Evolutionary conservation across 92 coral and sea anemone genomes (phyloP), one percentile per base, ranked within the genome.

Genomic region (Parazoanthus swiftii): DNA sequence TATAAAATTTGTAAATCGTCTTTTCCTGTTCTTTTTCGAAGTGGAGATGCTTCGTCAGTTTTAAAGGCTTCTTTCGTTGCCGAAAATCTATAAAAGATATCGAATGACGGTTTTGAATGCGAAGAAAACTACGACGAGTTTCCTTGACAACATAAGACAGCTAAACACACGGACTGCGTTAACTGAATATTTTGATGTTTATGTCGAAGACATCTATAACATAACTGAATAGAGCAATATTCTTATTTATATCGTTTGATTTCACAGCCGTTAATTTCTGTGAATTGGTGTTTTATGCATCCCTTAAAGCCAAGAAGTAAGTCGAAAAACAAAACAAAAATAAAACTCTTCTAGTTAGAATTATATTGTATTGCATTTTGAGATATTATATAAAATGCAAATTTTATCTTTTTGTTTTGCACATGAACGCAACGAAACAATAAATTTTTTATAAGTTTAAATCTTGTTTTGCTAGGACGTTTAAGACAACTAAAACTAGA

Each of bases 371-470:
- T 37, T 21, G 4, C 35, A n/a, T 67, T 5, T 26, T 84, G 29
- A 50, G 2, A 46, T 70, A 42, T 71, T 36, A 36, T 81, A 37
- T 38, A 33, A 50, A 44, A 44, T 84, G 77, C 67, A 84, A 72
- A 71, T 48, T 84, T 70, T 46, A 20, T 26, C 35, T 29, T 72
- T 70, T 56, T 44, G 65, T 84, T 84, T 84, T 71, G 79, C 87
- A 84, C 72, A 84, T 84, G 25, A 54, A 48, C 20, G 26, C 26
- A 71, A 14, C 51, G 59, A 18, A 42, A 70, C 42, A 84, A 72
- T 43, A 48, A 36, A 81, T 6, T 63, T 23, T 35, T 35, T 74
- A 11, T 74, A 21, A 14, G 21, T 36, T 74, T 21, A 4, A 4
- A 36, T 26, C 59, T 78, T 11, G 1, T 16, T 48, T 78, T 29